These are phyloP conservation scores for Rhabdomys dilectus DNA, from an alignment of 2,113 vertebrate genomes.

Conservation along the genomic window DNA sequence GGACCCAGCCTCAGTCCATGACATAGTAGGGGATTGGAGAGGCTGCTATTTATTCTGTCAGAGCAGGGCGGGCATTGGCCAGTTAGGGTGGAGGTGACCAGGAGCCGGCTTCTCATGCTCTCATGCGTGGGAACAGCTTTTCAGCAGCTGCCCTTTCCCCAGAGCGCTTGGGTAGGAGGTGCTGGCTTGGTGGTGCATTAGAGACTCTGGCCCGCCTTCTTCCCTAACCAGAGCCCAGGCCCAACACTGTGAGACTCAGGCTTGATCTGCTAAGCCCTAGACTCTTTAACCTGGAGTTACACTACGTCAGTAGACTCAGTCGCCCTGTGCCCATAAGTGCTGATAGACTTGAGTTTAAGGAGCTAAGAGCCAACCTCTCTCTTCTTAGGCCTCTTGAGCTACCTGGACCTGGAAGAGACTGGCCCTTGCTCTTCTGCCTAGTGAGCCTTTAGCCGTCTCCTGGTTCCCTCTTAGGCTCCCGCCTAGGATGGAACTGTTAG, in stretches of 20 bases:
- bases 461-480: not conserved
- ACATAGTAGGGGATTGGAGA: rapidly evolving
- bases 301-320: rapidly evolving
- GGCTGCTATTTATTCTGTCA: not conserved
- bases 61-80: rapidly evolving
- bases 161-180: not conserved
- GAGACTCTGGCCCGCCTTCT: not conserved
- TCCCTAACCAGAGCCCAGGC: not conserved
- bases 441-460: too few relatives aligned
- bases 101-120: rapidly evolving
- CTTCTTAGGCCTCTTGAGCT: not conserved
- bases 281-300: rapidly evolving
- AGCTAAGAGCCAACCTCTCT: not conserved
- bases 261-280: rapidly evolving
- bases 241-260: not conserved
- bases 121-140: rapidly evolving
- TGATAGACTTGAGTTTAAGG: not conserved
- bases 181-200: not conserved
- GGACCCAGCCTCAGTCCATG: not conserved
- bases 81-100: rapidly evolving
- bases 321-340: rapidly evolving
- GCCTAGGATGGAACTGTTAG: not conserved
- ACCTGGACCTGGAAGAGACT: not conserved
- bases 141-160: not conserved
- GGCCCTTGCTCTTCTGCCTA: not conserved